Percentiles rank a stretch among this genome's conserved stretches.
These are phyloP conservation scores for Cydia pomonella DNA, from an alignment of 1,140 invertebrate genomes.

Conservation along the genomic window DNA sequence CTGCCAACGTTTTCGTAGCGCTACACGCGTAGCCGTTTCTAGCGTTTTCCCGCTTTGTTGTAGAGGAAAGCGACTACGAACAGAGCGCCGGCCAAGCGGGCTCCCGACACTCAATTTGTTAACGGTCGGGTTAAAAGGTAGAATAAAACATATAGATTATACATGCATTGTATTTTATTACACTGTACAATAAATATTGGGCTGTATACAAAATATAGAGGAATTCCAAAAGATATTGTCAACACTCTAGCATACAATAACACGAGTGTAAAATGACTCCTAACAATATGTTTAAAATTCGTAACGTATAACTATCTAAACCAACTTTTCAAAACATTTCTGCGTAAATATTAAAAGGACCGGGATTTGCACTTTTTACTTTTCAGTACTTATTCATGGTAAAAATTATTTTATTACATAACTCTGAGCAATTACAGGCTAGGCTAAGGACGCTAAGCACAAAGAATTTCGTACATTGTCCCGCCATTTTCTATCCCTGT, in stretches of 20 bases:
- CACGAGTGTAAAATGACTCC: constrained; percentile 65
- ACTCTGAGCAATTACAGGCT: too few relatives aligned
- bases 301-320: constrained; percentile 51
- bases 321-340: constrained; percentile 1
- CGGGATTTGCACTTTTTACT: background rate
- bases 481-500: too few relatives aligned
- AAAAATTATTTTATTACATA: too few relatives aligned
- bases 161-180: constrained; percentile 79
- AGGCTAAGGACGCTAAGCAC: too few relatives aligned
- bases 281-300: constrained; percentile 64
- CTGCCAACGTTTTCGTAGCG: too few relatives aligned
- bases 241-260: constrained; percentile 70
- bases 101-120: too few relatives aligned
- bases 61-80: too few relatives aligned
- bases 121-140: background rate
- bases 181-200: constrained; percentile 80
- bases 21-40: too few relatives aligned
- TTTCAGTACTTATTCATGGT: too few relatives aligned
- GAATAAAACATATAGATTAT: constrained; percentile 56
- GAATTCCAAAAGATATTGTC: constrained; percentile 78
- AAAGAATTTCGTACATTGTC: too few relatives aligned
- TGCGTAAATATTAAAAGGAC: constrained; percentile 7
- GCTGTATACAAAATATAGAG: constrained; percentile 79
- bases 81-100: too few relatives aligned
- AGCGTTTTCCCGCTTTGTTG: too few relatives aligned